These are phyloP conservation scores for Eulemur macaco DNA, from an alignment of 2,113 vertebrate species.

Conservation along the genomic window DNA sequence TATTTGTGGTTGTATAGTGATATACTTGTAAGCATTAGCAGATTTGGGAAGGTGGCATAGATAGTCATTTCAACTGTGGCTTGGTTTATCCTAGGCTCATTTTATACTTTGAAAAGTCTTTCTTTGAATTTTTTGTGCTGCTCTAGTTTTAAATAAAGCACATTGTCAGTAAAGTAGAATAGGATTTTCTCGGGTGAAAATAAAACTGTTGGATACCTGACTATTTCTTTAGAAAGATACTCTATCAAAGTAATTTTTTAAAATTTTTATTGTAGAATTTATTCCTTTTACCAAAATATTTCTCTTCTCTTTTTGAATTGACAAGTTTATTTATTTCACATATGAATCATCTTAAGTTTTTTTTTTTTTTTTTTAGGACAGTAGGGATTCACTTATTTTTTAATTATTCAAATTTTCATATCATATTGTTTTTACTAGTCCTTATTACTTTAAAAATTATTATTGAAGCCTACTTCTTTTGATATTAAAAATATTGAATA, in stretches of 20 bases:
- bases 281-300: slow-evolving; percentile 18
- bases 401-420: slow-evolving; percentile 23
- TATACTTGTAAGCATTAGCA: neutral
- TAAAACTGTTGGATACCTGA: neutral
- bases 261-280: slow-evolving; percentile 37
- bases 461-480: slow-evolving; percentile 1
- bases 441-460: slow-evolving; percentile 27
- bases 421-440: neutral
- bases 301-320: neutral
- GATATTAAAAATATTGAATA: neutral
- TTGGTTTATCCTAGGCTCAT: neutral
- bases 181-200: slow-evolving; percentile 19
- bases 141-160: slow-evolving; percentile 23
- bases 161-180: neutral
- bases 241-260: neutral
- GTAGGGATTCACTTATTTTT: neutral
- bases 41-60: neutral
- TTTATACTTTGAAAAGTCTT: neutral
- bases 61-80: neutral
- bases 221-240: neutral
- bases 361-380: neutral
- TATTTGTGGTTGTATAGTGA: neutral
- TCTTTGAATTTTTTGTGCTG: neutral
- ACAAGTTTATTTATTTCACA: slow-evolving; percentile 42
- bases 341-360: neutral